Evolutionary conservation across 2,888 invertebrate species (phyloP).

Genomic region (Lottia scabra): DNA sequence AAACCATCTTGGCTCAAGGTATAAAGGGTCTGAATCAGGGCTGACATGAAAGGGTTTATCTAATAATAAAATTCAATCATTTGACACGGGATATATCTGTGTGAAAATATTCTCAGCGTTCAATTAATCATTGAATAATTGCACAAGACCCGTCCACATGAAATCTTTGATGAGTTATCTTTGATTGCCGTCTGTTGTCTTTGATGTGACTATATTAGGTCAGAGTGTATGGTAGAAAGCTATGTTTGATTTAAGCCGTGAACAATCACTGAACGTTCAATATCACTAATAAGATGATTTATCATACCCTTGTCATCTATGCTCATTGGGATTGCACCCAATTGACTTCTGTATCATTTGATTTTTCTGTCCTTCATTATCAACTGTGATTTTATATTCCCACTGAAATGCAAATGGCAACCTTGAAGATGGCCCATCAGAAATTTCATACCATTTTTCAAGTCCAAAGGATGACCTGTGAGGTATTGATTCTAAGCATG

Average conservation of each 20-base stretch:
- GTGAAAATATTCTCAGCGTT: background rate
- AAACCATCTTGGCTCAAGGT: background rate
- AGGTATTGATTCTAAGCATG: too few species aligned
- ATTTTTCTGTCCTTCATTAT: too few species aligned
- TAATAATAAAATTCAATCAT: background rate
- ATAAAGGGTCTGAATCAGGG: background rate
- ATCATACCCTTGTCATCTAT: background rate
- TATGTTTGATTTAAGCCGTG: too few species aligned
- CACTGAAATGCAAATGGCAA: too few species aligned
- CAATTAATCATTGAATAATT: slow-evolving; percentile 4
- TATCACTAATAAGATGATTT: background rate
- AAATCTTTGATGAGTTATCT: background rate
- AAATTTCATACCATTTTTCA: too few species aligned
- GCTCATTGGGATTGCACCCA: background rate
- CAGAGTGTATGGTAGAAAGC: too few species aligned
- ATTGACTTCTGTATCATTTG: background rate
- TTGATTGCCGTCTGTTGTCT: background rate
- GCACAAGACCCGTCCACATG: background rate
- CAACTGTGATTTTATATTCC: too few species aligned
- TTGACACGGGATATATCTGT: background rate
- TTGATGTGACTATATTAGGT: background rate
- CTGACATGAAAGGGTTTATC: background rate
- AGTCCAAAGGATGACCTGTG: too few species aligned
- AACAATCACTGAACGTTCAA: background rate
- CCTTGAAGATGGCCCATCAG: too few species aligned